Evolutionary conservation across 2,113 vertebrate species (phyloP).

Genomic region (Salvelinus sp.): DNA sequence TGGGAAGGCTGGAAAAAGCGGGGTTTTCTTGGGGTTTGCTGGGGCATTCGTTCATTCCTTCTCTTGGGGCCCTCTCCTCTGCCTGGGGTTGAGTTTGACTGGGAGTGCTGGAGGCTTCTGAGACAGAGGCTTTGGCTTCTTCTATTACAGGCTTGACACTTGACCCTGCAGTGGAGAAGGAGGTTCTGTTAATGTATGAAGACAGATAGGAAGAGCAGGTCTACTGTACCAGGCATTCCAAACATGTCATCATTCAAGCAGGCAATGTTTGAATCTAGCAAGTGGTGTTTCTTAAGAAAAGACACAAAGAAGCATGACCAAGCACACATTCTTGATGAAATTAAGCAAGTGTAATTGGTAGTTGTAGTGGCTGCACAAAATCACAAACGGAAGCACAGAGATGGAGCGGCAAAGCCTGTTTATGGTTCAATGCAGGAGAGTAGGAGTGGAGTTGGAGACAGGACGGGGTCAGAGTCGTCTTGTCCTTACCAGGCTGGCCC

Average conservation of each 20-base stretch:
- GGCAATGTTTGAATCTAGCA: neutral
- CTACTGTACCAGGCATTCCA: neutral
- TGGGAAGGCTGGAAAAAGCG: conserved; percentile 26
- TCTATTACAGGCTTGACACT: conserved; percentile 54
- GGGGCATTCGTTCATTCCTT: conserved; percentile 42
- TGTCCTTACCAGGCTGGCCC: conserved; percentile 80
- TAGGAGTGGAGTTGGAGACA: conserved; percentile 33
- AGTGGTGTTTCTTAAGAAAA: too few relatives aligned
- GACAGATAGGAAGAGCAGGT: neutral
- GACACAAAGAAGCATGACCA: neutral
- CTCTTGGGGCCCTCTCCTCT: conserved; percentile 40
- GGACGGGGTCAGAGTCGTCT: conserved; percentile 40
- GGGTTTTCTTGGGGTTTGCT: conserved; percentile 18
- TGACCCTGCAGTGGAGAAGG: conserved; percentile 66
- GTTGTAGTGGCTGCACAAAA: conserved; percentile 1
- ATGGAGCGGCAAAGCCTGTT: conserved; percentile 30
- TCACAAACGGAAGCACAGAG: conserved; percentile 14
- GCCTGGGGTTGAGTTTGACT: conserved; percentile 34
- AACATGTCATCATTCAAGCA: neutral
- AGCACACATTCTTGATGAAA: neutral
- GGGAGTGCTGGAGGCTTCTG: conserved; percentile 35
- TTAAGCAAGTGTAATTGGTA: neutral
- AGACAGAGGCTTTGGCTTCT: conserved; percentile 36
- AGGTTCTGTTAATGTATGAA: neutral
- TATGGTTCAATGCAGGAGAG: neutral